These are phyloP conservation scores for Bombus fervidus DNA, from an alignment of 1,140 invertebrate genomes.

Conservation along the genomic window DNA sequence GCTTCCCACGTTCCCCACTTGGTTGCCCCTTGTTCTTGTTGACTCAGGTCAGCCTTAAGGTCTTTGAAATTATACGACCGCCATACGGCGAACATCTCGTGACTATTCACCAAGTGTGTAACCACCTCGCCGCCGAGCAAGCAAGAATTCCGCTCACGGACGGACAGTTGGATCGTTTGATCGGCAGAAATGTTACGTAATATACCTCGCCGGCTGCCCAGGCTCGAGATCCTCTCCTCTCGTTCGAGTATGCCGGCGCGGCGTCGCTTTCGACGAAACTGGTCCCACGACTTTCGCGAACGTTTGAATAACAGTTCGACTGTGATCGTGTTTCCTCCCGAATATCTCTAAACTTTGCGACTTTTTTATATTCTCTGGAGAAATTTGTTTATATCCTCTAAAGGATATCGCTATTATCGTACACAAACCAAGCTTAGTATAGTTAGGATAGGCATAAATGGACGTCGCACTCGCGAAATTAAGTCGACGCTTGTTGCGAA, in stretches of 20 bases:
- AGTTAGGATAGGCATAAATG: background rate
- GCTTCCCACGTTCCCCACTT: conserved; percentile 60
- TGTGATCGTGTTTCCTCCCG: background rate
- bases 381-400: background rate
- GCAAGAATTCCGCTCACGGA: conserved; percentile 45
- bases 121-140: conserved; percentile 38
- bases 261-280: conserved; percentile 14
- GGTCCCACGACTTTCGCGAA: conserved; percentile 26
- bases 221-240: background rate
- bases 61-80: conserved; percentile 67
- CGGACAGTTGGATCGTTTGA: conserved; percentile 20
- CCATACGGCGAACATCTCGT: conserved; percentile 44
- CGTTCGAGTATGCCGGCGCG: background rate
- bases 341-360: background rate
- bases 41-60: conserved; percentile 67
- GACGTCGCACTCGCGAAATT: background rate
- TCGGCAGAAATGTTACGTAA: conserved; percentile 22
- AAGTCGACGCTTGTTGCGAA: background rate
- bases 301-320: conserved; percentile 14
- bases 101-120: conserved; percentile 62
- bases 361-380: background rate
- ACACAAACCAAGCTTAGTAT: background rate
- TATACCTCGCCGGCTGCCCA: background rate
- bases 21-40: conserved; percentile 51
- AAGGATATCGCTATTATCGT: background rate